Conservation (phyloP, 1,140 invertebrate species). For the Adelges cooleyi region DNA sequence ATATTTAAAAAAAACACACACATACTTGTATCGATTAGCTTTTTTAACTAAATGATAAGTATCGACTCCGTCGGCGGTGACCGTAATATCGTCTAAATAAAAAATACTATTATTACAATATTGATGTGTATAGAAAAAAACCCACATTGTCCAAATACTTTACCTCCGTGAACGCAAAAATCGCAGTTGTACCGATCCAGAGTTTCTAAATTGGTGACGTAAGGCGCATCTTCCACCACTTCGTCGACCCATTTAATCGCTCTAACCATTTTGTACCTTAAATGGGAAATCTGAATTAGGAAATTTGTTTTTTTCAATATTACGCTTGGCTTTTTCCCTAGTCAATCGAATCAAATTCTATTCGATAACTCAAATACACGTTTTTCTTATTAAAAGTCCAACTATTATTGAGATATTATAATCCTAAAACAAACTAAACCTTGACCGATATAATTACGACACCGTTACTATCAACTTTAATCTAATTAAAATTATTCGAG, state of each 20-base stretch:
- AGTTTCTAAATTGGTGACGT: slow-evolving; percentile 94
- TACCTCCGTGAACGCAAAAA: slow-evolving; percentile 97
- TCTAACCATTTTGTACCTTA: slow-evolving; percentile 90
- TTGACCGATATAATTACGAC: no score
- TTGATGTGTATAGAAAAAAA: background rate
- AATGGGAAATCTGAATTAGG: no score
- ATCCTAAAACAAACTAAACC: no score
- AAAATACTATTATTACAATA: slow-evolving; percentile 33
- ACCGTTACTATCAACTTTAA: no score
- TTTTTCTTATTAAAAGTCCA: no score
- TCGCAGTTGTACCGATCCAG: slow-evolving; percentile 94
- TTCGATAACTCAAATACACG: no score
- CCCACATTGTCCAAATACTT: slow-evolving; percentile 31
- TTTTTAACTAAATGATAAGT: slow-evolving; percentile 88
- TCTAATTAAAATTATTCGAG: no score
- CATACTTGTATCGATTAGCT: slow-evolving; percentile 72
- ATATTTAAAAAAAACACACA: slow-evolving; percentile 13
- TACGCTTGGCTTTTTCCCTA: no score
- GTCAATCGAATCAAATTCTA: no score
- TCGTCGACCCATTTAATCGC: slow-evolving; percentile 99
- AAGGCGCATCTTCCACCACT: slow-evolving; percentile 93
- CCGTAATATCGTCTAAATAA: slow-evolving; percentile 93
- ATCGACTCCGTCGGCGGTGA: slow-evolving; percentile 89
- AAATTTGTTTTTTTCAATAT: no score
- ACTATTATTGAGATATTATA: no score